A percentile compares a stretch with the other conserved stretches of the same genome.
Evolutionary conservation across 1,140 invertebrate genomes (phyloP).

Genomic region (Eupeodes corollae): DNA sequence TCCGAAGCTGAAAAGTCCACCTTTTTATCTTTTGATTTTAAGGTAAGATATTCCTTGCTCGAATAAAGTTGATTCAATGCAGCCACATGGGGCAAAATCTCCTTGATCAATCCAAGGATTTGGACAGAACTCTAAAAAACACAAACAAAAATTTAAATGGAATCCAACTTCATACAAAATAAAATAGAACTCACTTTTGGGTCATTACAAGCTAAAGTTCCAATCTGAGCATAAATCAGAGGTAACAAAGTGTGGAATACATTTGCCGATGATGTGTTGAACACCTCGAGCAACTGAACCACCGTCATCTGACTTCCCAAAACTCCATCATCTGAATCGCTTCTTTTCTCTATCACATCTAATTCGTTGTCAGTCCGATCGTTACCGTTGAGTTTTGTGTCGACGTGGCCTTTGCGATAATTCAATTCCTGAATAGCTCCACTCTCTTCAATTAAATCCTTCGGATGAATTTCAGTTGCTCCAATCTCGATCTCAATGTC

Average conservation of each 20-base stretch:
- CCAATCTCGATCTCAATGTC: conserved; percentile 37
- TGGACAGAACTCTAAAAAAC: conserved; percentile 70
- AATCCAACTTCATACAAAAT: not conserved
- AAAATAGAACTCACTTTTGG: conserved; percentile 51
- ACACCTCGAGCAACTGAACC: conserved; percentile 27
- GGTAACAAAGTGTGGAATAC: conserved; percentile 65
- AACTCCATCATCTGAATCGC: conserved; percentile 25
- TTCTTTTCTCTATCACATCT: conserved; percentile 6
- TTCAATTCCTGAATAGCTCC: conserved; percentile 18
- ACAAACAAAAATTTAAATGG: not conserved
- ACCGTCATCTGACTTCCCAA: conserved; percentile 11
- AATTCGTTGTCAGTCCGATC: conserved; percentile 28
- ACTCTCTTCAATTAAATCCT: conserved; percentile 26
- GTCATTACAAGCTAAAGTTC: conserved; percentile 67
- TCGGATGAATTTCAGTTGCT: conserved; percentile 28
- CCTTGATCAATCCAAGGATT: conserved; percentile 79
- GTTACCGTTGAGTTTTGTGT: conserved; percentile 33
- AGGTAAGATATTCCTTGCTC: conserved; percentile 22
- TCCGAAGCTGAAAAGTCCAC: not conserved
- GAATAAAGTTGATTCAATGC: conserved; percentile 62
- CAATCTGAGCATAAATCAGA: conserved; percentile 66
- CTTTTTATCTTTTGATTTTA: too few species aligned
- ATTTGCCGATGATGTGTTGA: conserved; percentile 33
- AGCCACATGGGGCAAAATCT: conserved; percentile 80
- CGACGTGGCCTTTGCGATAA: conserved; percentile 21